Base-by-base conservation (phyloP, 92 coral and sea anemone genomes). In the Epizoanthus scotinus region DNA sequence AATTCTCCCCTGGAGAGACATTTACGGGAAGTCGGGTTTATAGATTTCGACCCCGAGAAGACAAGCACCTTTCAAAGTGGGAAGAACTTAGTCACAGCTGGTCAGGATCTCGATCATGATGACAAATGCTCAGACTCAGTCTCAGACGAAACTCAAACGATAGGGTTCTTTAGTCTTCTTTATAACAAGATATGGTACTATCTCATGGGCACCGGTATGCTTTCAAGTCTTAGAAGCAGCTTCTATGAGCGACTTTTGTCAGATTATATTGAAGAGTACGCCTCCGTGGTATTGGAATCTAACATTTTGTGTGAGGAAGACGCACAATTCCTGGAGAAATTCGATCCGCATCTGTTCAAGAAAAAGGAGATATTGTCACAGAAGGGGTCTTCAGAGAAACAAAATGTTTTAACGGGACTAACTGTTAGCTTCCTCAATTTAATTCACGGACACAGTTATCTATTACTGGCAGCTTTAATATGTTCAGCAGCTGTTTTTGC, bases 1-100 rank as follows among this genome's bases (percentile, higher is more conserved):
- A 95, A 95, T 77, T 95, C 99, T 52, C 99, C 99, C 63, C 86
- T 95, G 79, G 93, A 87, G 57, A 87, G 82, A 79, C 91, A 95
- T 83, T 87, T 95, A 65, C 74, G 85, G 29, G 92, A 95, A 77
- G 93, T 94, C 34, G 98, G 98, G 27, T 91, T 85, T 79, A 84
- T 78, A 5, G 99, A 93, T 88, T 93, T 87, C 82, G 94, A 93
- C 31, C 71, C 91, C 55, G 90, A 78, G 70, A 84, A 73, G 8
- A 24, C 56, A 13, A 82, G 24, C 52, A 50, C 14, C 19, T 66
- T 60, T 58, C 66, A 38, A 7, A 18, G 38, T 22, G 81, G 59
- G 17, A 38, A 75, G 38, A 75, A 38, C 40, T 26, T 10, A 68
- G 59, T 8, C 14, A 59, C 81, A 75, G 81, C 68, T 38, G 68